Base-by-base conservation (phyloP, 2,888 invertebrate species). In the Empis livida region DNA sequence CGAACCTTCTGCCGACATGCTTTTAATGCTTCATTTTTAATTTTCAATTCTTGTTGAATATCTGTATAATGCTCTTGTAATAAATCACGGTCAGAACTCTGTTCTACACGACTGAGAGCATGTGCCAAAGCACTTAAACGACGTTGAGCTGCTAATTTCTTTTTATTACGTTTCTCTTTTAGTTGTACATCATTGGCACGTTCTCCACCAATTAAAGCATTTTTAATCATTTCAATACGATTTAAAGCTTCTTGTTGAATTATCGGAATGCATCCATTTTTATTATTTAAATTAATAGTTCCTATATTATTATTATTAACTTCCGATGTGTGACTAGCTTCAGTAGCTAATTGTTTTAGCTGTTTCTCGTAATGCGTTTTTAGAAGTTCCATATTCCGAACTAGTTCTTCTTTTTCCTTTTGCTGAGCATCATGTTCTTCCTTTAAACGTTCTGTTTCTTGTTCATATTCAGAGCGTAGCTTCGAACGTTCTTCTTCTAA, bases 121-220 rank as follows among this genome's bases (percentile, higher is more conserved):
- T 75, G 73, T 0, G 77, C 76, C 20, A 80, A 69, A 1, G 76
- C 74, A 53, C 76, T 76, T 40, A 71, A 44, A 20, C 79, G 65
- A 43, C 78, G 76, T 59, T 87, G 84, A 0, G 85, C 84, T 43
- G 80, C 79, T 50, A 75, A 67, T 63, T 82, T 81, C 59, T 81
- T 80, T 57, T 75, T 75, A 56, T 75, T 73, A 42, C 84, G 68
- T 53, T 77, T 75, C 59, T 85, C 84, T 51, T 81, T 82, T 31
- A 85, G 62, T 56, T 82, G 82, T 37, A 73, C 71, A 63, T 89
- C 86, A 59, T 82, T 73, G 0, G 78, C 80, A 55, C 79, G 74
- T 59, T 89, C 88, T 0, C 88, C 88, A 2, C 88, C 88, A 38
- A 90, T 84, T 72, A 90, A 77, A 45, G 80, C 77, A 41, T 80